phyloP scores from a whole-genome alignment of 37 sponge, comb jelly and placozoan genomes.

The Hormiphora californensis region DNA sequence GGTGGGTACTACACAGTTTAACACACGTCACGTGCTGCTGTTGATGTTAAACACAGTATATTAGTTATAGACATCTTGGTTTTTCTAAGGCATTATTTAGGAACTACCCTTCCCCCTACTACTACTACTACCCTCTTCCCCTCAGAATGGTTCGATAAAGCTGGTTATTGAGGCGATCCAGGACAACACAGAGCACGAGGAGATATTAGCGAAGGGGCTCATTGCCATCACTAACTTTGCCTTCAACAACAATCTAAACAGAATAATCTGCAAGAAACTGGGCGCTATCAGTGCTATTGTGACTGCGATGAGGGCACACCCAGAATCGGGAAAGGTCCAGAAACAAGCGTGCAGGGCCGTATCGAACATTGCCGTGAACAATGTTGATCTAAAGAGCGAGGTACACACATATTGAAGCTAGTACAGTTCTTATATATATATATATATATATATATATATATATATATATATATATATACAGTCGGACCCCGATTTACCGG shows the following conservation, averaged over 20 bases:
- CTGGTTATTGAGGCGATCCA: conserved; percentile 10
- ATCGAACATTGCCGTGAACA: conserved; percentile 28
- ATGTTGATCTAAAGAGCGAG: conserved; percentile 30
- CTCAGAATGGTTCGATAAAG: conserved; percentile 35
- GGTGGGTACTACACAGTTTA: no score
- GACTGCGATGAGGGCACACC: conserved; percentile 40
- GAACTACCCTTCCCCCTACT: no score
- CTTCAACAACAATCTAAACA: conserved; percentile 48
- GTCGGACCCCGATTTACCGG: no score
- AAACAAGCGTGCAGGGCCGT: conserved; percentile 49
- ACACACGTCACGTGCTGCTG: no score
- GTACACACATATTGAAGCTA: no score
- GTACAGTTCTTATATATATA: no score
- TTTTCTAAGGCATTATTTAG: no score
- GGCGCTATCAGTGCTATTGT: conserved; percentile 37
- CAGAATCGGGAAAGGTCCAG: conserved; percentile 28
- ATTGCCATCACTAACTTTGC: conserved; percentile 12
- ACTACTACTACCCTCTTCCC: no score
- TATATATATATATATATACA: no score
- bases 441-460: no score
- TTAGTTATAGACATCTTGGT: no score
- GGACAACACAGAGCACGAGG: not conserved
- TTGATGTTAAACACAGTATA: no score
- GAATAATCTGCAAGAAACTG: conserved; percentile 34
- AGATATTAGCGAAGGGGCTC: not conserved